These are phyloP conservation scores for Aleiodes alternator DNA, from an alignment of 2,888 invertebrate species.

Conservation along the genomic window DNA sequence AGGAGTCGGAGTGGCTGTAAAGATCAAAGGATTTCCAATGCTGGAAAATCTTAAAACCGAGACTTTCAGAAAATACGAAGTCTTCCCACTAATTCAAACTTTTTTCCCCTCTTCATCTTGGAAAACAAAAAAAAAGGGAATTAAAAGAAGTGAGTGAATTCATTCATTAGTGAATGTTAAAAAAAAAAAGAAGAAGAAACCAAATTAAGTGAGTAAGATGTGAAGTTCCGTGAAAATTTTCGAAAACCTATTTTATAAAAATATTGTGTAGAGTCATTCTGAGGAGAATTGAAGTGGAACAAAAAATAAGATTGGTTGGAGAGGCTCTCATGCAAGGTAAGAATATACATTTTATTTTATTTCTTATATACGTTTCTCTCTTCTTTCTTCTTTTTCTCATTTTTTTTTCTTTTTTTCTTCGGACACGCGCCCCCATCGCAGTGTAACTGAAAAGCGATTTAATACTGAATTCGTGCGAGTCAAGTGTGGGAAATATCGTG, in stretches of 20 bases:
- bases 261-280: slow-evolving; percentile 28
- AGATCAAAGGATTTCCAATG: slow-evolving; percentile 29
- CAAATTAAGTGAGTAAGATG: slow-evolving; percentile 20
- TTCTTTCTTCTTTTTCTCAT: not conserved
- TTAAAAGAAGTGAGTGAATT: slow-evolving; percentile 13
- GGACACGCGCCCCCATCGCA: slow-evolving; percentile 15
- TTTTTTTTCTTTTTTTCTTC: slow-evolving; percentile 10
- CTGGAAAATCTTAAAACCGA: slow-evolving; percentile 24
- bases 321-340: slow-evolving; percentile 7
- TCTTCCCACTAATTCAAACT: slow-evolving; percentile 7
- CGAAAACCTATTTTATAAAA: not conserved
- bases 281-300: not conserved
- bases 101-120: slow-evolving; percentile 34
- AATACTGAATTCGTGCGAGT: slow-evolving; percentile 58
- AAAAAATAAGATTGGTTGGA: slow-evolving; percentile 12
- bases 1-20: slow-evolving; percentile 6
- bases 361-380: slow-evolving; percentile 11
- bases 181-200: not conserved
- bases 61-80: slow-evolving; percentile 22
- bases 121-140: not conserved
- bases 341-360: slow-evolving; percentile 4
- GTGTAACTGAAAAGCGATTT: slow-evolving; percentile 48
- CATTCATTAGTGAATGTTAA: not conserved
- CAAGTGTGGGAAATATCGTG: slow-evolving; percentile 56
- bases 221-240: slow-evolving; percentile 10